phyloP scores from a whole-genome alignment of 1,140 invertebrate species.

The Magallana ariakensis region DNA sequence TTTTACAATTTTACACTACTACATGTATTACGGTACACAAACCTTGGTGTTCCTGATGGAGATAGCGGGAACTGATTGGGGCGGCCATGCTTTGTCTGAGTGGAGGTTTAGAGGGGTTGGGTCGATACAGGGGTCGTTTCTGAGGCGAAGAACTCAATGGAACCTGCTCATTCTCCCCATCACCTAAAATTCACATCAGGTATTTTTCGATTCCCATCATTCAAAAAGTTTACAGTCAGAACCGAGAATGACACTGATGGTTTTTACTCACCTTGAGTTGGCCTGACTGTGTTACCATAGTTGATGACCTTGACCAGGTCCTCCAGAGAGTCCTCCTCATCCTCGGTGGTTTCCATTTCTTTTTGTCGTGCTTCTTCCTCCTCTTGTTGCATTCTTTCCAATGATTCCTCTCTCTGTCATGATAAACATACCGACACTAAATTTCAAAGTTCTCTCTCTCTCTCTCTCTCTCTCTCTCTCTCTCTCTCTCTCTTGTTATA shows the following conservation, averaged over 20 bases:
- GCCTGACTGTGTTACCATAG: slow-evolving; percentile 16
- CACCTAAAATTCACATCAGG: not conserved
- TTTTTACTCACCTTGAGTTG: not conserved
- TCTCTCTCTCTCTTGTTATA: not conserved
- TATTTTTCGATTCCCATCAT: not conserved
- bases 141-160: not conserved
- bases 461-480: not conserved
- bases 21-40: not conserved
- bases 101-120: slow-evolving; percentile 17
- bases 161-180: not conserved
- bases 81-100: slow-evolving; percentile 47
- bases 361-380: not conserved
- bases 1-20: no score
- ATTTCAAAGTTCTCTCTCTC: not conserved
- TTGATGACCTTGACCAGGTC: slow-evolving; percentile 35
- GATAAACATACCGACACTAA: no score
- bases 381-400: not conserved
- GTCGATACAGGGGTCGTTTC: slow-evolving; percentile 6
- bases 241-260: not conserved
- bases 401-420: not conserved
- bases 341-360: not conserved
- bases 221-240: not conserved
- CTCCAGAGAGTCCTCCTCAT: slow-evolving; percentile 40
- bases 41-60: slow-evolving; percentile 32
- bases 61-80: slow-evolving; percentile 8